Evolutionary conservation across 2,888 invertebrate species (phyloP).

Genomic region (Endomychus coccineus): DNA sequence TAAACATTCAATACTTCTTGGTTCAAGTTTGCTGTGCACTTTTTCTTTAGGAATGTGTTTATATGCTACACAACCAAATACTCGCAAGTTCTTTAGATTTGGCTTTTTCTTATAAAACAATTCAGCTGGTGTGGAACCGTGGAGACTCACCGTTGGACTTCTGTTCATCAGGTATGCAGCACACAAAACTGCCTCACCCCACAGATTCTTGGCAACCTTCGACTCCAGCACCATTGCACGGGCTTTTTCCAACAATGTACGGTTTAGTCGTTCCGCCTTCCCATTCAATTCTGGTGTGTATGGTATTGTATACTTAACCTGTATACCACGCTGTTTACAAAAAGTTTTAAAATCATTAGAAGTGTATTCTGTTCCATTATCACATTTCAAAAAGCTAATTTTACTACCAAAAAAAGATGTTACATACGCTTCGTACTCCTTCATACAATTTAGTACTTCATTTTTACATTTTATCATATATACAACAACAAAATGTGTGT

Average conservation of each 20-base stretch:
- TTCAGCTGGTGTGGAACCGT: slow-evolving; percentile 33
- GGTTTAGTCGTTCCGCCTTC: too few relatives aligned
- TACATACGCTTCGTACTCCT: slow-evolving; percentile 26
- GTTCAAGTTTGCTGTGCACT: slow-evolving; percentile 14
- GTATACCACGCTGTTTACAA: slow-evolving; percentile 20
- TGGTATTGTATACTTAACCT: slow-evolving; percentile 29
- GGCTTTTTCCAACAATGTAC: slow-evolving; percentile 35
- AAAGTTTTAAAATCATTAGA: slow-evolving; percentile 29
- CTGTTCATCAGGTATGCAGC: slow-evolving; percentile 34
- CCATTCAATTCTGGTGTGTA: too few relatives aligned
- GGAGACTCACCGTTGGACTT: slow-evolving; percentile 31
- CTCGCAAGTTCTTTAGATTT: slow-evolving; percentile 27
- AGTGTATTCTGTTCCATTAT: slow-evolving; percentile 32
- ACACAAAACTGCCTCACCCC: slow-evolving; percentile 34
- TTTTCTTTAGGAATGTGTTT: slow-evolving; percentile 9
- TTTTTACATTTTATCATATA: slow-evolving; percentile 19
- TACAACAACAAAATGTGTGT: slow-evolving; percentile 30
- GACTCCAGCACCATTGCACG: slow-evolving; percentile 30
- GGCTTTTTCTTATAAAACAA: slow-evolving; percentile 33
- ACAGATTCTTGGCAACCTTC: slow-evolving; percentile 30
- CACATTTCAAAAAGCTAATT: slow-evolving; percentile 16
- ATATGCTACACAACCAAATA: slow-evolving; percentile 27
- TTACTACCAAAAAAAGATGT: slow-evolving; percentile 2
- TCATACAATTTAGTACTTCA: slow-evolving; percentile 12
- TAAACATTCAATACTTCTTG: slow-evolving; percentile 7